Conservation (phyloP, 1,140 invertebrate species). For the Dolichoris vasculosae region DNA sequence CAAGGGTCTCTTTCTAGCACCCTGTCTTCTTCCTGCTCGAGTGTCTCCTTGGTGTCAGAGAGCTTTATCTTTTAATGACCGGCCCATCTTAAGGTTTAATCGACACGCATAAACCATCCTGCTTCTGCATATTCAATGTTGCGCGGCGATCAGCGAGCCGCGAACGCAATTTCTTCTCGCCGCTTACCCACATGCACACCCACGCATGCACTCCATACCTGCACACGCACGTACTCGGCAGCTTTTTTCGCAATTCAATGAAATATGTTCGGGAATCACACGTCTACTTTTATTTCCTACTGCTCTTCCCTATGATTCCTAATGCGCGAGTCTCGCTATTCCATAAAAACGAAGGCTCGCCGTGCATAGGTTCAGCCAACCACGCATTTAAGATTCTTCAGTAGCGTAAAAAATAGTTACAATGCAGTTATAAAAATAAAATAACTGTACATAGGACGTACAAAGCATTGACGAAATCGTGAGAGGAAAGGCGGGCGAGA, state of each 20-base stretch:
- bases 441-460: no score
- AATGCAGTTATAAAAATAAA: no score
- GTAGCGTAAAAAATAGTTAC: no score
- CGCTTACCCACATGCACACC: neutral
- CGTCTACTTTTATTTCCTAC: no score
- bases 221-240: neutral
- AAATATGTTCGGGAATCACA: slow-evolving; percentile 21
- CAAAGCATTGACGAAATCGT: no score
- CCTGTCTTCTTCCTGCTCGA: slow-evolving; percentile 33
- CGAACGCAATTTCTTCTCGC: slow-evolving; percentile 56
- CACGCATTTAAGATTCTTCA: no score
- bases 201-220: neutral
- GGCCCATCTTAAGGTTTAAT: slow-evolving; percentile 72
- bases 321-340: neutral
- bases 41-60: slow-evolving; percentile 69
- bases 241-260: neutral
- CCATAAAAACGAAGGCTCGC: no score
- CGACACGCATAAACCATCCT: slow-evolving; percentile 74
- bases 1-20: slow-evolving; percentile 59
- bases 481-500: no score
- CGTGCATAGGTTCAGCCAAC: no score
- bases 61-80: slow-evolving; percentile 73
- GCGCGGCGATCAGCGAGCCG: slow-evolving; percentile 43
- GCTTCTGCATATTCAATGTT: slow-evolving; percentile 71
- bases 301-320: no score